Evolutionary conservation across 2,888 invertebrate species (phyloP).

Genomic region (Caenorhabditis imperialis): DNA sequence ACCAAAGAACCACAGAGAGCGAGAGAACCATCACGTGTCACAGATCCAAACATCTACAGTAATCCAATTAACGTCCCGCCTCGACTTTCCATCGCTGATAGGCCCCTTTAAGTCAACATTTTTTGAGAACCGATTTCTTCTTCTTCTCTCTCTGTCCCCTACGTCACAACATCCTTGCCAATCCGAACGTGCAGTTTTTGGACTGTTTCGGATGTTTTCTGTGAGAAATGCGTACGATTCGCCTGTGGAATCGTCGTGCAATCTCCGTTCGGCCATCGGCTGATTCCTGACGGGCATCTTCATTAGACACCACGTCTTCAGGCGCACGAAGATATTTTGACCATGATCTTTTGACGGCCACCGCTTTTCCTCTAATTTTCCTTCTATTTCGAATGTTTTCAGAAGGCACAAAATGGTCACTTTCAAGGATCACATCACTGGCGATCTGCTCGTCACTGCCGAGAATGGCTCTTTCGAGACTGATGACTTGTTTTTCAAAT

Average conservation of each 20-base stretch:
- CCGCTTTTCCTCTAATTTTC: neutral
- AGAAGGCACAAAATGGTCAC: constrained; percentile 23
- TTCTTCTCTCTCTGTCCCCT: too few species aligned
- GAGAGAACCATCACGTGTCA: too few species aligned
- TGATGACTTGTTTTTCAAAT: constrained; percentile 35
- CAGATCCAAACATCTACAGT: too few species aligned
- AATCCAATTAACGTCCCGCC: too few species aligned
- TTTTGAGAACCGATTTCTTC: too few species aligned
- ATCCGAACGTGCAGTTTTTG: constrained; percentile 5
- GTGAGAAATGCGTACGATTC: too few species aligned
- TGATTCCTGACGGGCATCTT: too few species aligned
- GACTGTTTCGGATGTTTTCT: constrained; percentile 1
- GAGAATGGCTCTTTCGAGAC: constrained; percentile 35
- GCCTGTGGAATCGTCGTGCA: constrained; percentile 4
- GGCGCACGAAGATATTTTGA: constrained; percentile 9
- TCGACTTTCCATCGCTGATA: too few species aligned
- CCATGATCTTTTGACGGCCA: constrained; percentile 21
- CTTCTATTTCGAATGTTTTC: neutral
- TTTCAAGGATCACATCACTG: constrained; percentile 40
- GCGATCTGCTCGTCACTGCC: constrained; percentile 21
- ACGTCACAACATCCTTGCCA: too few species aligned
- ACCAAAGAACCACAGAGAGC: too few species aligned
- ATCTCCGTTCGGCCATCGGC: constrained; percentile 29
- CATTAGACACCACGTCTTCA: constrained; percentile 7
- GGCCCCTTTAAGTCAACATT: too few species aligned